Evolutionary conservation across 2,797 vertebrate species (phyloP).

Genomic region (Arctocebus calabarensis): DNA sequence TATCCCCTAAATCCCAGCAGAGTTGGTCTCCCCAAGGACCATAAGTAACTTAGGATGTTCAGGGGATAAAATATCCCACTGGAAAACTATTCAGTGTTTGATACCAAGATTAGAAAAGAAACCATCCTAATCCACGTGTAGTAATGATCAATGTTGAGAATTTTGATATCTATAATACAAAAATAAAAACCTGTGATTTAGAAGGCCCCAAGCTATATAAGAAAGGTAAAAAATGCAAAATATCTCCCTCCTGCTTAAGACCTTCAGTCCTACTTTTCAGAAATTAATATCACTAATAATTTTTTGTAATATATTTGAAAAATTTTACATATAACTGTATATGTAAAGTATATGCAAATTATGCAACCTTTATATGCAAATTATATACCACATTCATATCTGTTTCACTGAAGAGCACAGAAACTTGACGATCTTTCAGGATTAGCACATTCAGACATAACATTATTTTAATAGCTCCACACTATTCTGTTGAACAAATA

Average conservation of each 20-base stretch:
- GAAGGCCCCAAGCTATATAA: not conserved
- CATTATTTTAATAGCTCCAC: not conserved
- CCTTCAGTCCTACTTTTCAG: conserved; percentile 13
- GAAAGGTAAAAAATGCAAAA: not conserved
- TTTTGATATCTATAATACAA: not conserved
- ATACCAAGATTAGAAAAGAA: conserved; percentile 41
- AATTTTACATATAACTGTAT: not conserved
- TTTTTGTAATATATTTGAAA: not conserved
- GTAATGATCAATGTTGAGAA: not conserved
- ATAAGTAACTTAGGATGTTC: not conserved
- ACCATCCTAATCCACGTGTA: not conserved
- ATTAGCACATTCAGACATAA: not conserved
- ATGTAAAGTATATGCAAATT: no score
- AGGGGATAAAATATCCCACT: not conserved
- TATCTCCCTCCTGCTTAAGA: not conserved
- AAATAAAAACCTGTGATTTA: conserved; percentile 22
- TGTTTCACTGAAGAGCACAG: not conserved
- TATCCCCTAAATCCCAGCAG: not conserved
- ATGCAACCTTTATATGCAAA: not conserved
- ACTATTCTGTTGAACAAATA: not conserved
- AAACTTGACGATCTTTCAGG: conserved; percentile 15
- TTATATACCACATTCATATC: not conserved
- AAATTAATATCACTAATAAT: conserved; percentile 17
- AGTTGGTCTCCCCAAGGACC: not conserved
- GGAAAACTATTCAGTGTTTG: not conserved